phyloP scores from a whole-genome alignment of 2,797 vertebrate genomes.

The Iguana delicatissima region DNA sequence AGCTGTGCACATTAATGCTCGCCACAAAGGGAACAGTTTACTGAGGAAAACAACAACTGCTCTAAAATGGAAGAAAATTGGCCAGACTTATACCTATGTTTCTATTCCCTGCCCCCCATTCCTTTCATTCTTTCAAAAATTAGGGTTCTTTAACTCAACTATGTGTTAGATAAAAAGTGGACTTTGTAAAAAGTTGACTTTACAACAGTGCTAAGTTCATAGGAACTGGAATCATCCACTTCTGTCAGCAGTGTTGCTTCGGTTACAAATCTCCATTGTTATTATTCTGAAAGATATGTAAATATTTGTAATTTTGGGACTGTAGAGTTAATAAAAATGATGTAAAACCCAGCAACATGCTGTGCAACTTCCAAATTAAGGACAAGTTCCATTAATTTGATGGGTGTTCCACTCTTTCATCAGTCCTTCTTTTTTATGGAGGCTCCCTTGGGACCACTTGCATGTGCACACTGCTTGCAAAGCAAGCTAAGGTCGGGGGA shows the following conservation, averaged over 20 bases:
- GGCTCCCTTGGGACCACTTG: too few species aligned
- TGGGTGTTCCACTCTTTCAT: too few species aligned
- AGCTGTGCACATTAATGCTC: conserved; percentile 26
- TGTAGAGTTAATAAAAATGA: background rate
- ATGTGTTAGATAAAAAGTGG: background rate
- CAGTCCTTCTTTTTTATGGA: too few species aligned
- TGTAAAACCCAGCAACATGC: too few species aligned
- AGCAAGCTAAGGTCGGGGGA: too few species aligned
- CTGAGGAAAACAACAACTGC: conserved; percentile 46
- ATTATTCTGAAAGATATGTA: conserved; percentile 14
- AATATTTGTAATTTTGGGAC: background rate
- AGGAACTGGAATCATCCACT: conserved; percentile 13
- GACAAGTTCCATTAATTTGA: too few species aligned
- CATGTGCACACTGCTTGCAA: too few species aligned
- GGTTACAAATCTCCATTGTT: background rate
- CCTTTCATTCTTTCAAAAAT: background rate
- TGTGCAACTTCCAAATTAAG: background rate
- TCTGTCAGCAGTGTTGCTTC: background rate
- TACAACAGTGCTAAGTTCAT: conserved; percentile 14
- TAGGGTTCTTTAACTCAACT: background rate
- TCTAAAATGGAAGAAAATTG: conserved; percentile 18
- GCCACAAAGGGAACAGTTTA: conserved; percentile 51
- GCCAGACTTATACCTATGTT: conserved; percentile 21
- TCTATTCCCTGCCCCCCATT: background rate
- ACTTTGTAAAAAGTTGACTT: conserved; percentile 3